phyloP scores from a whole-genome alignment of 2,797 vertebrate species.

The Lindbergichthys nudifrons region DNA sequence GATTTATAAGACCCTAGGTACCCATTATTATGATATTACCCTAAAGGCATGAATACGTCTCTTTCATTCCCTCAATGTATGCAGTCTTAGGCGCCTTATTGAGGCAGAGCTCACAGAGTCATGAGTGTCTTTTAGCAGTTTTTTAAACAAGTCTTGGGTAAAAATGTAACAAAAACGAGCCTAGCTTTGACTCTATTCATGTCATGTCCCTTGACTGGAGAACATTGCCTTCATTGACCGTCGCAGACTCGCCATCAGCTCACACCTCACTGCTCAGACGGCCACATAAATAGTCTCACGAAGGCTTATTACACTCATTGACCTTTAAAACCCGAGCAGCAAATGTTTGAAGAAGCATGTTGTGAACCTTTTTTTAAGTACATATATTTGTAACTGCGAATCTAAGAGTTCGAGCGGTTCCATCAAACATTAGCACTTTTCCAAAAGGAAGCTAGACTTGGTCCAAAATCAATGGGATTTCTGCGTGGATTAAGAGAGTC shows the following conservation, averaged over 20 bases:
- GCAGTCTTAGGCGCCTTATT: conserved; percentile 50
- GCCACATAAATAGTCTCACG: conserved; percentile 36
- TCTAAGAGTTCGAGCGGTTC: neutral
- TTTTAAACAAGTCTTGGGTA: conserved; percentile 61
- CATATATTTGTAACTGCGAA: neutral
- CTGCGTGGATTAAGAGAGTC: conserved; percentile 40
- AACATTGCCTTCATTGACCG: conserved; percentile 66
- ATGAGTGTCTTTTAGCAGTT: conserved; percentile 57
- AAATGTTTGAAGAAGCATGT: neutral
- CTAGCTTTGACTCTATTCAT: conserved; percentile 40
- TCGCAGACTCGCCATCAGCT: conserved; percentile 38
- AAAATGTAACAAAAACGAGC: conserved; percentile 45
- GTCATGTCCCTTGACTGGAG: conserved; percentile 43
- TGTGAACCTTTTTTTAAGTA: conserved; percentile 8
- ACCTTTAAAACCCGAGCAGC: conserved; percentile 44
- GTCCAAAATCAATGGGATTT: conserved; percentile 57
- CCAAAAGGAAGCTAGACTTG: conserved; percentile 21
- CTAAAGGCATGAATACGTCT: conserved; percentile 64
- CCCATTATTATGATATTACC: conserved; percentile 60
- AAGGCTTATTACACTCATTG: conserved; percentile 40
- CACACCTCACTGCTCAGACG: conserved; percentile 31
- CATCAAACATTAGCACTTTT: conserved; percentile 25
- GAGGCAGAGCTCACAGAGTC: conserved; percentile 59
- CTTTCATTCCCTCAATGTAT: conserved; percentile 70
- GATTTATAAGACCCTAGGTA: conserved; percentile 60